Base-by-base conservation (phyloP, 2,888 invertebrate genomes). In the Drosophila fulvimacula region DNA sequence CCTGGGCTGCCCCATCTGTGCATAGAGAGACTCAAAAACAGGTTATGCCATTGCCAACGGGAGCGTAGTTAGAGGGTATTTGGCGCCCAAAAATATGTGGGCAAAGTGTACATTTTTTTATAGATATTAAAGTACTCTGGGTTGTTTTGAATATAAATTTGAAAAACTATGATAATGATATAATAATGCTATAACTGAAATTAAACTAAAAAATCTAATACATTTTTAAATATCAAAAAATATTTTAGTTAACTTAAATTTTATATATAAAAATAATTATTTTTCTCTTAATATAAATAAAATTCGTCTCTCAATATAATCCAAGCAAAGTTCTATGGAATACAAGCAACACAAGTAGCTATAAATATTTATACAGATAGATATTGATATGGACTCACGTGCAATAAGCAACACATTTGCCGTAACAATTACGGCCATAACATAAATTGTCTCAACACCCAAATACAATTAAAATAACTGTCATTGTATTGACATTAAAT, bases 391-490 rank as follows among this genome's bases (percentile, higher is more conserved):
- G 17, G 49, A 44, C 58, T 36, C 61, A 39, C 49, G 44, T 56
- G 42, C 62, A 65, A 53, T 65, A 53, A 65, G 65, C 61, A 58
- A 46, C 68, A 55, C 69, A 69, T 66, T 49, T 55, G 73, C 73
- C 71, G 80, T 84, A 82, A 88, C 79, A 89, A 89, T 82, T 79
- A 82, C 73, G 76, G 62, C 73, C 76, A 79, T 81, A 75, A 81
- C 87, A 88, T 91, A 91, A 90, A 90, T 90, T 86, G 72, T 63
- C 58, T 42, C 79, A 84, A 71, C 88, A 84, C 84, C 90, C 84
- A 90, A 90, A 90, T 69, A 86, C 88, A 88, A 91, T 90, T 90
- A 90, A 89, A 88, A 78, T 82, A 89, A 89, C 89, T 89, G 90
- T 80, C 81, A 87, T 89, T 88, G 79, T 79, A 90, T 90, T 88